A percentile compares a stretch with the other conserved stretches of the same genome.
These are phyloP conservation scores for Alouatta palliata DNA, from an alignment of 2,113 vertebrate genomes.

Conservation along the genomic window DNA sequence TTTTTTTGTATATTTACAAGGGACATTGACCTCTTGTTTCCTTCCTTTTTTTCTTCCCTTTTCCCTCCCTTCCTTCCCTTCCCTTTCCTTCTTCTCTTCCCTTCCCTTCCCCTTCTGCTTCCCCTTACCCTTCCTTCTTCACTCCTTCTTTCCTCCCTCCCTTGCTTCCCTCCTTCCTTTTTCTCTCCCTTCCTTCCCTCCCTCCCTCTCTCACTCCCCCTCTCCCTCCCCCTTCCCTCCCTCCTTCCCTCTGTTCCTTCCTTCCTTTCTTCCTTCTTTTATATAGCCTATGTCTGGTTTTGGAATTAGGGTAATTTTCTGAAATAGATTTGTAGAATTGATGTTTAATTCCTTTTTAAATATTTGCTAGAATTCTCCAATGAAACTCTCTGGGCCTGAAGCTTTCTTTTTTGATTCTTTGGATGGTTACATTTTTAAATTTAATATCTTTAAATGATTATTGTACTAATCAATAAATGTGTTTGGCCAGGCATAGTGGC, in stretches of 20 bases:
- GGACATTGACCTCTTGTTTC: neutral
- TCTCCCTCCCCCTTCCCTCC: fast-evolving
- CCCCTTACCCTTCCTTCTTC: too few relatives aligned
- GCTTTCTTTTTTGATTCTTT: neutral
- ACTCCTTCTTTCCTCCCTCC: neutral
- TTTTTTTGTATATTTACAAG: neutral
- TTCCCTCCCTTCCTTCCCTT: too few relatives aligned
- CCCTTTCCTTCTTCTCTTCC: too few relatives aligned
- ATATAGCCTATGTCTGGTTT: neutral
- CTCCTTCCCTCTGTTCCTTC: neutral
- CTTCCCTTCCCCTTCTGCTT: too few relatives aligned
- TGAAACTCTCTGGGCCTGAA: neutral
- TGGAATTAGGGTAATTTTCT: neutral
- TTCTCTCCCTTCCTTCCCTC: too few relatives aligned
- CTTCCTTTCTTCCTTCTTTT: neutral
- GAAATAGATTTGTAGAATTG: neutral
- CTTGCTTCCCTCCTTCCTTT: neutral
- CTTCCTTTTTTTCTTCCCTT: too few relatives aligned
- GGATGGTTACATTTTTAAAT: neutral
- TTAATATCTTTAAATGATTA: neutral
- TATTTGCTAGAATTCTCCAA: neutral
- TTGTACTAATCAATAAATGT: neutral
- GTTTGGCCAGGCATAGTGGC: neutral
- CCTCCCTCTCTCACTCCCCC: neutral
- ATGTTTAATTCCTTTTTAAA: neutral